Base-by-base conservation (phyloP, 2,888 invertebrate genomes). In the Endotricha flammealis region DNA sequence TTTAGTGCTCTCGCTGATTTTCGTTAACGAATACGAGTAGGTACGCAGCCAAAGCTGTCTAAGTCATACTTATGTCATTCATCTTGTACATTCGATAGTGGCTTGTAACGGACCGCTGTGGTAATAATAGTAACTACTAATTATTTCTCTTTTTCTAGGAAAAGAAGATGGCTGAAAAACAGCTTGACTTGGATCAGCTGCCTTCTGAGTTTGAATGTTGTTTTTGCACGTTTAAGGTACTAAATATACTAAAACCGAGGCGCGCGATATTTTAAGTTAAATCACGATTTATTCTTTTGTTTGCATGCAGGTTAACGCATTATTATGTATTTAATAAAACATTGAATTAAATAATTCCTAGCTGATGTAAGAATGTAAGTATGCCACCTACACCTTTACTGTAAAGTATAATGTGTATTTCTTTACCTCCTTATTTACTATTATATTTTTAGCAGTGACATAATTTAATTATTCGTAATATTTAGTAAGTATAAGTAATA, bases 121-220 rank as follows among this genome's bases (percentile, higher is more conserved):
- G 35, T 32, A 32, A 33, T 48, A 42, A 44, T 22, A 35, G 42
- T 58, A 61, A 61, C 59, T 49, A 72, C 68, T 79, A 77, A 80
- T 72, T 48, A 68, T 70, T 65, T 82, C 61, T 82, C 68, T 82
- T 73, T 78, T 87, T 87, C 71, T 87, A 90, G 89, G 90, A 90
- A 81, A 90, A 91, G 91, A 91, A 90, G 90, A 89, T 87, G 78
- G 90, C 89, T 85, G 90, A 90, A 74, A 90, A 90, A 87, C 88
- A 89, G 82, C 91, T 93, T 83, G 91, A 91, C 90, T 88, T 92
- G 88, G 94, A 95, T 89, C 95, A 95, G 90, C 91, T 95, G 87
- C 95, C 95, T 89, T 95, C 94, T 90, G 95, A 95, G 90, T 95
- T 95, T 91, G 96, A 96, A 91, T 96, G 96, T 93, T 96, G 95